Base-by-base conservation (phyloP, 92 coral and sea anemone species). In the Siderastrea radians region DNA sequence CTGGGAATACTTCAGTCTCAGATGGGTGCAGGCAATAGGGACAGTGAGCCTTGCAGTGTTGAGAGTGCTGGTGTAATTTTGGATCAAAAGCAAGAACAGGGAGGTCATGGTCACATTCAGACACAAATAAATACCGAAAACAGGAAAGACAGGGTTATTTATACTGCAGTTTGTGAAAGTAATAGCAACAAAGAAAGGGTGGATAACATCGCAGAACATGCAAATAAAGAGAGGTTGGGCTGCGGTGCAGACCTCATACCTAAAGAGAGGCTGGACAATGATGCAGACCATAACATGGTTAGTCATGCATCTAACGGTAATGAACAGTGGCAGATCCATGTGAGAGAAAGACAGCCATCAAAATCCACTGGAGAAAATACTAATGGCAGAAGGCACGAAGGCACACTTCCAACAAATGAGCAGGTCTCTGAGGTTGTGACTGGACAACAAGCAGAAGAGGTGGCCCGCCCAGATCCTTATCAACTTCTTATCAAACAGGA, bases 401-500 rank as follows among this genome's bases (percentile, higher is more conserved):
- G 38, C 11, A 16, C 55, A 69, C 2, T 15, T 53, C 67, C 48
- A 44, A 13, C 9, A 44, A 45, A 69, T 51, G 26, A 0, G 48
- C 49, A 81, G n/a, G 68, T 9, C 7, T 57, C 13, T 51, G 49
- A 7, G 13, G 46, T 9, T 68, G 46, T 68, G 16, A 16, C 77
- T 43, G n/a, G 47, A 55, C 43, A 45, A 77, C 3, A 44, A 13
- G 74, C 48, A 49, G 74, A 73, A 45, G 68, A 19, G 17, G 13
- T 43, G 52, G 4, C 82, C 7, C 82, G 64, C 49, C 91, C 90
- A 7, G 94, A 95, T 59, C 96, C 92, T 12, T 88, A 93, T 60
- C 90, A 85, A 2, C 50, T 95, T 88, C 90, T 93, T 69, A 88
- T 81, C 84, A 86, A 75, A 68, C 96, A 91, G 71, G 92, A 93